Evolutionary conservation across 2,888 invertebrate species (phyloP), one percentile per base, ranked within the genome.

Genomic region (Hemicrepidius hirtus): DNA sequence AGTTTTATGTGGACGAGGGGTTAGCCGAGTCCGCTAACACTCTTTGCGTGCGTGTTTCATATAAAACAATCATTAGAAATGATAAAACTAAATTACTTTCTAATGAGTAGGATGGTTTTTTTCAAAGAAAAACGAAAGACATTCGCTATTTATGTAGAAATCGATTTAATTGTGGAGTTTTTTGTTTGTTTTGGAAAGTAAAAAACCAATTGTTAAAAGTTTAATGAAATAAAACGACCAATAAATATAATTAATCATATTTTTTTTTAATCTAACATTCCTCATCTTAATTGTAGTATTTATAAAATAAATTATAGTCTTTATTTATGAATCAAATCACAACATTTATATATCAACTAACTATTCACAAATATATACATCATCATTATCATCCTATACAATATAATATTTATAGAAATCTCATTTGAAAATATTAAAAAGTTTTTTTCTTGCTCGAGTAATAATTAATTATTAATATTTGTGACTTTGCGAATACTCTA

Each of bases 301-400:
- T 83, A 80, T 78, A 83, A 84, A 84, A 84, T 84, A 85, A 85
- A 85, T 84, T 82, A 82, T 77, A 84, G 82, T 84, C 81, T 83
- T 83, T 81, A 81, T 82, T 82, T 77, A 78, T 77, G 79, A 80
- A 79, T 82, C 78, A 83, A 84, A 84, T 85, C 85, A 85, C 84
- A 84, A 84, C 84, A 84, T 82, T 82, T 76, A 79, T 78, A 79
- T 80, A 81, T 81, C 78, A 80, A 79, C 79, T 82, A 78, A 79
- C 78, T 84, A 83, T 83, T 83, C 83, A 84, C 84, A 84, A 82
- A 73, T 84, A 84, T 84, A 76, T 84, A 85, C 84, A 84, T 74
- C 72, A 32, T 60, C 53, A 44, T 64, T 37, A 64, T 57, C 44
- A 62, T 37, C 32, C 32, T 66, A 46, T 59, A 67, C 57, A 67